These are phyloP conservation scores for Enteromius treurensis DNA, from an alignment of 2,797 vertebrate genomes.

Conservation along the genomic window DNA sequence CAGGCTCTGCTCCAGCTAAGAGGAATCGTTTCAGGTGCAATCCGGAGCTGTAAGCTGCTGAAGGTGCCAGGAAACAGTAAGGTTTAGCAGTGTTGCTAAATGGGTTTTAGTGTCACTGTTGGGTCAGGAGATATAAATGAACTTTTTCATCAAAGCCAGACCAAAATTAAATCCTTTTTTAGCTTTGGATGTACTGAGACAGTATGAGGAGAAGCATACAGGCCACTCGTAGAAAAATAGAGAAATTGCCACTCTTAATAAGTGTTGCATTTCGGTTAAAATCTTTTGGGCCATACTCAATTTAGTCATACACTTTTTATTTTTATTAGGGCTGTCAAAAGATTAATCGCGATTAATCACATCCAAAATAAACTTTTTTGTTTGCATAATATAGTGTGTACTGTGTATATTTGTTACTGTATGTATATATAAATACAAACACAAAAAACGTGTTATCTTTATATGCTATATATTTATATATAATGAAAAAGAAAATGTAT, in stretches of 20 bases:
- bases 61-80: constrained; percentile 45
- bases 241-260: background rate
- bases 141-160: constrained; percentile 42
- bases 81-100: constrained; percentile 46
- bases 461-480: too few relatives aligned
- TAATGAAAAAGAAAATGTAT: too few relatives aligned
- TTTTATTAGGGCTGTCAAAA: too few relatives aligned
- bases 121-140: constrained; percentile 51
- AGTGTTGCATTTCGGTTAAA: background rate
- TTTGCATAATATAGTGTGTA: too few relatives aligned
- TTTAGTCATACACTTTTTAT: background rate
- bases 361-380: too few relatives aligned
- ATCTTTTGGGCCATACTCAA: background rate
- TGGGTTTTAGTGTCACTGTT: constrained; percentile 52
- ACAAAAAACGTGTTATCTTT: too few relatives aligned
- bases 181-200: background rate
- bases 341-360: too few relatives aligned
- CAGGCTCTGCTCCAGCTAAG: constrained; percentile 45
- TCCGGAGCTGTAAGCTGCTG: constrained; percentile 25
- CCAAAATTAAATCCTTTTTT: constrained; percentile 27
- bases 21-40: constrained; percentile 57
- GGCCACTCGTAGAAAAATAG: background rate
- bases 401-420: too few relatives aligned
- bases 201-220: background rate
- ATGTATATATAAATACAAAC: too few relatives aligned